Evolutionary conservation across 2,888 invertebrate genomes (phyloP).

Genomic region (Pterobdella sp.): DNA sequence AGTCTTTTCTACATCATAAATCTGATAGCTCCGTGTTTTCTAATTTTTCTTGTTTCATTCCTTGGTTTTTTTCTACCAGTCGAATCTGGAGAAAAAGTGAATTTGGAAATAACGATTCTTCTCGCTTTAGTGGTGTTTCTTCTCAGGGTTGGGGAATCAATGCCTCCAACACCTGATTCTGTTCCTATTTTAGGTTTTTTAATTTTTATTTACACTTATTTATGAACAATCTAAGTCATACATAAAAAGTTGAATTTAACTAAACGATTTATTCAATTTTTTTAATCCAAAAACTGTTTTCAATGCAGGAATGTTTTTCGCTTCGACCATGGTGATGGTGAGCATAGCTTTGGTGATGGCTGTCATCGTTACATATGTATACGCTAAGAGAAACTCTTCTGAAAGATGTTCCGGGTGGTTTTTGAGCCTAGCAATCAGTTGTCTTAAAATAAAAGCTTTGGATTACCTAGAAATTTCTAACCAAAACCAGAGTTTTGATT

Average conservation of each 20-base stretch:
- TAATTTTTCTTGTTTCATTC: constrained; percentile 42
- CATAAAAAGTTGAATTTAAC: too few relatives aligned
- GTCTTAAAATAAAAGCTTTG: constrained; percentile 25
- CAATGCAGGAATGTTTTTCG: constrained; percentile 40
- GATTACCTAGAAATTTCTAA: not conserved
- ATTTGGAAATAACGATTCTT: constrained; percentile 41
- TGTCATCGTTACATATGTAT: constrained; percentile 39
- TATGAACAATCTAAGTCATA: too few relatives aligned
- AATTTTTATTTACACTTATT: too few relatives aligned
- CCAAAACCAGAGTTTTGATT: not conserved
- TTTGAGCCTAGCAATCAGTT: constrained; percentile 33
- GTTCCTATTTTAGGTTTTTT: constrained; percentile 41
- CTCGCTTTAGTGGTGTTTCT: constrained; percentile 41
- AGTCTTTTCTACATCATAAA: constrained; percentile 42
- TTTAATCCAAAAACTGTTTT: not conserved
- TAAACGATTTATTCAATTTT: not conserved
- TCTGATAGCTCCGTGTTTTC: constrained; percentile 41
- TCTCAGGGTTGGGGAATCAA: constrained; percentile 40
- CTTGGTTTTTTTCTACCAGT: constrained; percentile 42
- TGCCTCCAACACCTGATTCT: constrained; percentile 42
- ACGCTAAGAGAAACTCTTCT: constrained; percentile 37
- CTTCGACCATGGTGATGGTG: constrained; percentile 40
- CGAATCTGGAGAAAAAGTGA: constrained; percentile 42
- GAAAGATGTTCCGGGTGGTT: constrained; percentile 36
- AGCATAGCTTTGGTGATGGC: constrained; percentile 40